These are phyloP conservation scores for Chrysogorgia sp. DNA, from an alignment of 92 coral and sea anemone genomes.

Conservation along the genomic window DNA sequence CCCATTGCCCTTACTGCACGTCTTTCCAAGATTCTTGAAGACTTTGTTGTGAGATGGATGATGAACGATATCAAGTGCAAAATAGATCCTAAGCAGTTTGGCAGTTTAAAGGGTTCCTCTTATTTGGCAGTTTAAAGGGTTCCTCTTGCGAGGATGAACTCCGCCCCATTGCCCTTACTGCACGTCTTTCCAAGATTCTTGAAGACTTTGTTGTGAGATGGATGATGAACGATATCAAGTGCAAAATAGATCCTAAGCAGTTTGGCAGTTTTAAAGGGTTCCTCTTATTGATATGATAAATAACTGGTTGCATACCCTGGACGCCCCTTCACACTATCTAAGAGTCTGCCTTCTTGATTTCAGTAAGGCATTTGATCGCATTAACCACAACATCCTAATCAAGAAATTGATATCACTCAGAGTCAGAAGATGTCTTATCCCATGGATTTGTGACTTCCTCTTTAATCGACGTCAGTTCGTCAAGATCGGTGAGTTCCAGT, in stretches of 20 bases:
- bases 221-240: constrained; percentile 35
- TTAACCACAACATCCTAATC: constrained; percentile 8
- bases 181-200: constrained; percentile 25
- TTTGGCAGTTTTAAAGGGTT: constrained; percentile 19
- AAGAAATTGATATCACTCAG: constrained; percentile 7
- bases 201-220: constrained; percentile 4
- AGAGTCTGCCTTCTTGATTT: constrained; percentile 18
- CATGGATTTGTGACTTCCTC: constrained; percentile 2
- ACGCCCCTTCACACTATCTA: constrained; percentile 1
- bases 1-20: constrained; percentile 45
- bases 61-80: constrained; percentile 19
- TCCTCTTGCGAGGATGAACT: constrained; percentile 8
- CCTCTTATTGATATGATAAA: constrained; percentile 29
- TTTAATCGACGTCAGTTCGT: constrained; percentile 9
- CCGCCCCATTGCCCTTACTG: constrained; percentile 39
- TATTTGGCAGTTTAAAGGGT: no score
- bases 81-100: constrained; percentile 13
- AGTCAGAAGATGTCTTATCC: neutral
- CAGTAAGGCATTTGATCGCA: constrained; percentile 25
- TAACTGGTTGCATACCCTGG: constrained; percentile 41
- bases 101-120: constrained; percentile 20
- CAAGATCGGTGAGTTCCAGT: neutral
- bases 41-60: constrained; percentile 25
- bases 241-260: constrained; percentile 10
- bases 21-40: constrained; percentile 11